Conservation (phyloP, 2,888 invertebrate genomes). For the Metallyticus violacea region DNA sequence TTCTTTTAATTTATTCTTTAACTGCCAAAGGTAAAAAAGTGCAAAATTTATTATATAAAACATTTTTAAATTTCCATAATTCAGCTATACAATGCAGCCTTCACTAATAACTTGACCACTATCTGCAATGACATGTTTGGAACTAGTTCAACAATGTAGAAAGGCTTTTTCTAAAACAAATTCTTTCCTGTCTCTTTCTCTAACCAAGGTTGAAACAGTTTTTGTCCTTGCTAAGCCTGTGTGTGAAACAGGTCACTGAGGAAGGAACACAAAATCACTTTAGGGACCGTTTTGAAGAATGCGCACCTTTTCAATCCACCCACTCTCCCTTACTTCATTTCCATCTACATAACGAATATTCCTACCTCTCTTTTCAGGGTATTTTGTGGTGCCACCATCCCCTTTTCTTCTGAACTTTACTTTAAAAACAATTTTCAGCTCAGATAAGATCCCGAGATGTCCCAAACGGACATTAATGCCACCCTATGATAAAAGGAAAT, state of each 20-base stretch:
- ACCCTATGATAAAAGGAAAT: not conserved
- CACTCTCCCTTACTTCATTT: not conserved
- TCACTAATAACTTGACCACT: too few relatives aligned
- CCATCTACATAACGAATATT: not conserved
- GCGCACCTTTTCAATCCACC: not conserved
- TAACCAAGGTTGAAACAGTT: not conserved
- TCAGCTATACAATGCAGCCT: too few relatives aligned
- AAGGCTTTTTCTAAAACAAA: not conserved
- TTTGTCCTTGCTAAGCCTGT: slow-evolving; percentile 16
- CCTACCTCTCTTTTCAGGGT: not conserved
- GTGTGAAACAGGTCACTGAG: slow-evolving; percentile 20
- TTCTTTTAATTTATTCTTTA: too few relatives aligned
- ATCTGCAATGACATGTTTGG: too few relatives aligned
- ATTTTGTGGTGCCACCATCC: not conserved
- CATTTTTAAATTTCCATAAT: too few relatives aligned
- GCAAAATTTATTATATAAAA: too few relatives aligned
- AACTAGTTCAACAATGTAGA: not conserved
- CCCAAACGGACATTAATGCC: not conserved
- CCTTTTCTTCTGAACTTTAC: not conserved
- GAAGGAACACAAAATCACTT: not conserved
- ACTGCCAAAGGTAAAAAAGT: too few relatives aligned
- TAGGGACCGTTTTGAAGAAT: not conserved
- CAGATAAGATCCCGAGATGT: not conserved
- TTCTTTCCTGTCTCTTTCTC: not conserved
- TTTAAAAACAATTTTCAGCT: not conserved